These are phyloP conservation scores for Ginglymostoma cirratum DNA, from an alignment of 2,113 vertebrate species.

Conservation along the genomic window DNA sequence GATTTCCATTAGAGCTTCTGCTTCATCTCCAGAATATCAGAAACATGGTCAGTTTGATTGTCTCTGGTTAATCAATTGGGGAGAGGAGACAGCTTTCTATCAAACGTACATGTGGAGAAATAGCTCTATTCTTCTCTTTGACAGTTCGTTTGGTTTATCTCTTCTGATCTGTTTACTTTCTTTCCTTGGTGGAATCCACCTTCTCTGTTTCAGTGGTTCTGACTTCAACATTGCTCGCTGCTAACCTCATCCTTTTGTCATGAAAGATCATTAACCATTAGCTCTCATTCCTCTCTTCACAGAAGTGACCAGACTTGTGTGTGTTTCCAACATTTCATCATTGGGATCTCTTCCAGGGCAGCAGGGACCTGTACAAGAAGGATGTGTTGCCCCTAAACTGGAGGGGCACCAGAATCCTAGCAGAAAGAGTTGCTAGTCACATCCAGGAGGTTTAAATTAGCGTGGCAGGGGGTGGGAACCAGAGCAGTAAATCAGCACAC, in stretches of 20 bases:
- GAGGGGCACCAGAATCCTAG: too few species aligned
- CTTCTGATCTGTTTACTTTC: neutral
- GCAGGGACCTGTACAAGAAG: too few species aligned
- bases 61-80: neutral
- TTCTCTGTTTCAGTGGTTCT: neutral
- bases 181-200: neutral
- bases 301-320: neutral
- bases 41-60: neutral
- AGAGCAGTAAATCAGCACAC: too few species aligned
- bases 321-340: neutral
- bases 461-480: too few species aligned
- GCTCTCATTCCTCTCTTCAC: neutral
- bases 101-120: neutral
- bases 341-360: too few species aligned
- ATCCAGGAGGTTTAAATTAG: too few species aligned
- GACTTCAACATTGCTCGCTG: neutral
- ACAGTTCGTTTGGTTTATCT: neutral
- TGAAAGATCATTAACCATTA: neutral
- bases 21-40: neutral
- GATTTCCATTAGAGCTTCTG: neutral
- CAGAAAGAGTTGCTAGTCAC: too few species aligned
- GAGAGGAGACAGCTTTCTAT: neutral
- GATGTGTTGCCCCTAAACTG: too few species aligned
- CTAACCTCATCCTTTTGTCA: neutral
- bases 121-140: neutral